A percentile compares a stretch with the other conserved stretches of the same genome.
Conservation (phyloP, 2,888 invertebrate genomes). For the Perizoma affinitatum region DNA sequence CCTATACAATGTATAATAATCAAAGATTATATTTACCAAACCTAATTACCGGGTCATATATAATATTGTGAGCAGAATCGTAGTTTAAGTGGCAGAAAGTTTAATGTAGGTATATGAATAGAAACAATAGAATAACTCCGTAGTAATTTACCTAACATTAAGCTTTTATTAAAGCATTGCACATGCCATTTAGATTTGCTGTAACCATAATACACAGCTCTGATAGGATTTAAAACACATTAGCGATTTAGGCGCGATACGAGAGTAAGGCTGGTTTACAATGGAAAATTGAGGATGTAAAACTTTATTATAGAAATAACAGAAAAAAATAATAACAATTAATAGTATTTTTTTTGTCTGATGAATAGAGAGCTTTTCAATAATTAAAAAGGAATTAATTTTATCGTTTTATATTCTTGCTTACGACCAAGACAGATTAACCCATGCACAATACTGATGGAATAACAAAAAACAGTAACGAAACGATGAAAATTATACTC, state of each 20-base stretch:
- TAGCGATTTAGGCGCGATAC: conserved; percentile 27
- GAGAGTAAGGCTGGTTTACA: conserved; percentile 9
- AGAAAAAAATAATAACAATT: no score
- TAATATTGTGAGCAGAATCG: no score
- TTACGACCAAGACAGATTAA: neutral
- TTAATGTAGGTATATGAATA: no score
- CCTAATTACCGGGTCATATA: no score
- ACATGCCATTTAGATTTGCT: conserved; percentile 23
- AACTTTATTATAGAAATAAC: no score
- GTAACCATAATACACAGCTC: conserved; percentile 22
- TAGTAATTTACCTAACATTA: neutral
- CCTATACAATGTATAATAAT: no score
- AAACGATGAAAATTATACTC: neutral
- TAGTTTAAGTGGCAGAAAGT: no score
- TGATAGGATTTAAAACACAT: conserved; percentile 30
- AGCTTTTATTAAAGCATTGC: conserved; percentile 16
- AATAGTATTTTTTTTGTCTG: no score
- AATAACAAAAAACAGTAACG: no score
- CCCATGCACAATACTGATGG: neutral
- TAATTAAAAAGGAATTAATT: neutral
- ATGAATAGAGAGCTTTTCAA: neutral
- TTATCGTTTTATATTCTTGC: neutral
- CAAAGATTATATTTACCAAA: no score
- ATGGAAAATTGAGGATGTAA: no score
- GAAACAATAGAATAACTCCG: no score